Conservation (phyloP, 2,113 vertebrate genomes). For the Tauraco erythrolophus region DNA sequence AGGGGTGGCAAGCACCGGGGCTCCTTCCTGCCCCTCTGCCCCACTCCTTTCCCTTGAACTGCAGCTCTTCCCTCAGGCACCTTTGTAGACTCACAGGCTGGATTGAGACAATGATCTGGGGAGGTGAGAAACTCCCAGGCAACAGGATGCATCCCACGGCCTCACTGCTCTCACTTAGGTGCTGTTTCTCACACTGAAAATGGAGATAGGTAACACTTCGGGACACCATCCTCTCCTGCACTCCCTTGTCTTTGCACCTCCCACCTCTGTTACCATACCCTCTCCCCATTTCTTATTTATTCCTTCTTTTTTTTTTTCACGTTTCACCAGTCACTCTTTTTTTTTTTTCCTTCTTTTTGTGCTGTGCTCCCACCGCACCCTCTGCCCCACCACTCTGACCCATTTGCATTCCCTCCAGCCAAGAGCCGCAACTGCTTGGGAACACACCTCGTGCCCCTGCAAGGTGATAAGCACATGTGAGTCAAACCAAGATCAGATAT, state of each 20-base stretch:
- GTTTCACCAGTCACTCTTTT: background rate
- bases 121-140: background rate
- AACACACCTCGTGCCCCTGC: background rate
- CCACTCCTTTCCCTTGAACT: background rate
- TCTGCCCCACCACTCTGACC: background rate
- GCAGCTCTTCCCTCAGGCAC: background rate
- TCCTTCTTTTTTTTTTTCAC: background rate
- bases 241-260: background rate
- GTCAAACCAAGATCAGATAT: background rate
- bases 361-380: accelerated
- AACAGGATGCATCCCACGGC: background rate
- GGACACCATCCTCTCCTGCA: background rate
- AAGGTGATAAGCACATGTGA: background rate
- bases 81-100: background rate
- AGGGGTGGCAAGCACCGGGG: too few species aligned
- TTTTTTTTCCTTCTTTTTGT: background rate
- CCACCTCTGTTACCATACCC: accelerated
- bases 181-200: background rate
- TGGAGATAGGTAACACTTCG: background rate
- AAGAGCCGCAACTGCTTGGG: background rate
- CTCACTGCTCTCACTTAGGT: background rate
- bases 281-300: background rate
- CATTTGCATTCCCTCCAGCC: background rate
- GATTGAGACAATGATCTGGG: background rate
- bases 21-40: background rate